Base-by-base conservation (phyloP, 2,888 invertebrate genomes). In the Drosophila mettleri region DNA sequence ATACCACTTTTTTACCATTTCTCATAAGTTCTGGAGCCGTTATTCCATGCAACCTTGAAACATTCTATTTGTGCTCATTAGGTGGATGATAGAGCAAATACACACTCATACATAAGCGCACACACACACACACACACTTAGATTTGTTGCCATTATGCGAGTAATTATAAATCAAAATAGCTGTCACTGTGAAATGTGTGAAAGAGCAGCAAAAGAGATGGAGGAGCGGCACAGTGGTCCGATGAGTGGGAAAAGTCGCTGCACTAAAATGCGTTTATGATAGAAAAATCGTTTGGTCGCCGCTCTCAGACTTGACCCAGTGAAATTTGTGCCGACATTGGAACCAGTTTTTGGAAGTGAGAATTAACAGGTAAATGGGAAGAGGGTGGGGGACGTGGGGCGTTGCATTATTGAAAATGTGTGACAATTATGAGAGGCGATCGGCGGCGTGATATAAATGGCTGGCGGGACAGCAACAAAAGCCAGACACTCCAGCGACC, bases 341-440 rank as follows among this genome's bases (percentile, higher is more conserved):
- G 33, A 82, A 85, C 86, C 80, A 65, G 81, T 85, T 78, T 41
- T 16, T 10, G 16, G 49, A n/a, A 18, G 14, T 18, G 18, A n/a
- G 51, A 1, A 5, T 18, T 12, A 12, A 31, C 38, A 6, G 18
- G 2, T 14, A 29, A 27, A 27, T n/a, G n/a, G 14, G 27, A 12
- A 22, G n/a, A 10, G n/a, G 34, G 34, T 16, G 0, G 1, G n/a
- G 34, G 8, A n/a, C n/a, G n/a, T n/a, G 8, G n/a, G 12, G 38
- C 43, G 53, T 49, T 58, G 57, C 62, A 76, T 39, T 70, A 74
- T 54, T 75, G 69, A 63, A 82, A 73, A 81, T 86, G 81, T 86
- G 83, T 84, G 86, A 83, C 86, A 83, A 86, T 83, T 86, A 86
- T 81, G 81, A 86, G 71, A 79, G 71, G 74, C 86, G 86, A 83